Evolutionary conservation across 2,113 vertebrate species (phyloP), one percentile per base, ranked within the genome.

Genomic region (Entosphenus tridentatus): DNA sequence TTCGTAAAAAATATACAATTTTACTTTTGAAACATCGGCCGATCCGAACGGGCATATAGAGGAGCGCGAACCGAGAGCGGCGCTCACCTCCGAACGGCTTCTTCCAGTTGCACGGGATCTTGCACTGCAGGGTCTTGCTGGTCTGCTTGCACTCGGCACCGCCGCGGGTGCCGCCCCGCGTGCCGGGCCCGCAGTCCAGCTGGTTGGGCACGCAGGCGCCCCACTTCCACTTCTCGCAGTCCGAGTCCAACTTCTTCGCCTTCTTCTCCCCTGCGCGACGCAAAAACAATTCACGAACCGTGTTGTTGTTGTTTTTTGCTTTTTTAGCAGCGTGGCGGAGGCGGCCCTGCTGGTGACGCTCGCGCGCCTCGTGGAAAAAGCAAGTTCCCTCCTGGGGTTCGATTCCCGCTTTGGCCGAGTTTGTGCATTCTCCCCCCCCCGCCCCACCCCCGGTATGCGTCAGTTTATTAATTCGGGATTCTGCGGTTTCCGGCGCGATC

Each of bases 21-120:
- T 39, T 6, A 39, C 39, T 39, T 39, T 39, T 6, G 39, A 39
- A 39, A 6, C 39, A 39, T 5, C 39, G 39, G 39, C 39, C 39
- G 39, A 7, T 39, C 39, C 39, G 39, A 39, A 39, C 39, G 39
- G 39, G 5, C 39, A 7, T 39, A 6, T 1, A 6, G 6, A 39
- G 39, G 39, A 39, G 39, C 5, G 39, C 5, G 39, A 39, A 39
- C 39, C 39, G 39, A 39, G 39, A 16, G 62, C 62, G n/a, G 62
- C 21, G 21, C 71, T 79, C 71, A 92, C 92, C 92, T 86, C 92
- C 91, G 72, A 97, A 97, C 70, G 90, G 88, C 77, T 97, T 97
- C 81, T 97, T 96, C 92, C 92, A 97, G 82, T 97, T 95, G 82
- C 92, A 96, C 67, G 92, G 92, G 74, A 97, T 97, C 81, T 97